A percentile compares a stretch with the other conserved stretches of the same genome.
Evolutionary conservation across 2,113 vertebrate genomes (phyloP).

Genomic region (Dendrocopos noguchii): DNA sequence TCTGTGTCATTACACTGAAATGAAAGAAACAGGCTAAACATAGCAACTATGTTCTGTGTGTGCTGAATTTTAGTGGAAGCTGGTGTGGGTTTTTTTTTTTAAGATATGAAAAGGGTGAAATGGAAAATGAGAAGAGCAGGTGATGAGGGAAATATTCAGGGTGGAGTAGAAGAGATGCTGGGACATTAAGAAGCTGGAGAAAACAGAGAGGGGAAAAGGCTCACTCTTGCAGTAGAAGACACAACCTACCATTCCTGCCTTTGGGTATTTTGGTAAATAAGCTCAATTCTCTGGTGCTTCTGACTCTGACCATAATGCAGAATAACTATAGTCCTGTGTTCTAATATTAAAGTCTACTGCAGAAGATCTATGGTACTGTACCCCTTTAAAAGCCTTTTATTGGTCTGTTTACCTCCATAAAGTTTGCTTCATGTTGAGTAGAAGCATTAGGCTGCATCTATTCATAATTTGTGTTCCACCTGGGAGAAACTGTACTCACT

Average conservation of each 20-base stretch:
- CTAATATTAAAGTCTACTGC: conserved; percentile 2
- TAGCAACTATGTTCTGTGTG: neutral
- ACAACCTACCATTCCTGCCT: neutral
- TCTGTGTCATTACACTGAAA: neutral
- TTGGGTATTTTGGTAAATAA: conserved; percentile 14
- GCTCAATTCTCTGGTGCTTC: neutral
- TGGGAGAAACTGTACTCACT: conserved; percentile 31
- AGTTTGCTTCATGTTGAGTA: conserved; percentile 23
- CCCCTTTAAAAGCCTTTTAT: conserved; percentile 12
- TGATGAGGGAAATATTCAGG: neutral
- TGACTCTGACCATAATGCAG: neutral
- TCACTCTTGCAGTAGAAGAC: neutral
- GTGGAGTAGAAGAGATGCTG: neutral
- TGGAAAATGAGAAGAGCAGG: neutral
- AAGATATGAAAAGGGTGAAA: neutral
- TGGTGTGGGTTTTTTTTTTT: neutral
- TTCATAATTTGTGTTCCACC: conserved; percentile 38
- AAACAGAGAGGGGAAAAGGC: neutral
- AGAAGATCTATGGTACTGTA: neutral
- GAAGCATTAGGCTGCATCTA: conserved; percentile 47
- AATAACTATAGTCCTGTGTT: neutral
- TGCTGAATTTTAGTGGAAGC: neutral
- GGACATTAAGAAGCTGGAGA: neutral
- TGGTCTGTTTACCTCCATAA: conserved; percentile 43
- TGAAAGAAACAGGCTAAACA: conserved; percentile 12